Conservation (phyloP, 2,797 vertebrate species). For the Sebastes hubbsi region DNA sequence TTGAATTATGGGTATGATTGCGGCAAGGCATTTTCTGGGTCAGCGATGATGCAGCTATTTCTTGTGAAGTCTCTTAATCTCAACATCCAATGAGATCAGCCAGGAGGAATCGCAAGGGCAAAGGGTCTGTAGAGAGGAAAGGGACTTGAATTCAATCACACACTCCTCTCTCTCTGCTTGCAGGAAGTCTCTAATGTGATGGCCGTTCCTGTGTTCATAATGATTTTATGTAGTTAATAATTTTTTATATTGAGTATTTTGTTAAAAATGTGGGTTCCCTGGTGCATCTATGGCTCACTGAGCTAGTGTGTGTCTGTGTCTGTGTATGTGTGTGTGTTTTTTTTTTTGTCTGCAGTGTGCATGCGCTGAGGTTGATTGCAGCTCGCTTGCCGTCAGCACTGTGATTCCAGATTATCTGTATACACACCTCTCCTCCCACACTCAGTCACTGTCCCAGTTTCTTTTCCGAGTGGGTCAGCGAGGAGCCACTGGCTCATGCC, state of each 20-base stretch:
- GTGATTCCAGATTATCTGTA: conserved; percentile 65
- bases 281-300: not conserved
- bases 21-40: not conserved
- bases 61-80: conserved; percentile 16
- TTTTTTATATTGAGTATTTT: not conserved
- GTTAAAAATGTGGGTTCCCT: not conserved
- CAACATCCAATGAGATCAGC: conserved; percentile 21
- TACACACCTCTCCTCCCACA: conserved; percentile 41
- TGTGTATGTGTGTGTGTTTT: too few species aligned
- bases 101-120: conserved; percentile 9
- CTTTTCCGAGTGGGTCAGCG: conserved; percentile 28
- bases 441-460: conserved; percentile 48
- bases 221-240: not conserved
- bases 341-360: not conserved
- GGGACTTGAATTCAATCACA: not conserved
- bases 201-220: not conserved
- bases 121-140: conserved; percentile 6
- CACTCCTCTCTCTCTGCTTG: not conserved
- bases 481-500: conserved; percentile 36
- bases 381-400: conserved; percentile 24
- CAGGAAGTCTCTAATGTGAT: not conserved
- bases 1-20: not conserved
- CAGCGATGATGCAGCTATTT: conserved; percentile 10
- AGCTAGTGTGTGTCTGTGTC: not conserved
- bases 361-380: conserved; percentile 11